These are phyloP conservation scores for Leptopterna dolabrata DNA, from an alignment of 2,888 invertebrate genomes.

Conservation along the genomic window DNA sequence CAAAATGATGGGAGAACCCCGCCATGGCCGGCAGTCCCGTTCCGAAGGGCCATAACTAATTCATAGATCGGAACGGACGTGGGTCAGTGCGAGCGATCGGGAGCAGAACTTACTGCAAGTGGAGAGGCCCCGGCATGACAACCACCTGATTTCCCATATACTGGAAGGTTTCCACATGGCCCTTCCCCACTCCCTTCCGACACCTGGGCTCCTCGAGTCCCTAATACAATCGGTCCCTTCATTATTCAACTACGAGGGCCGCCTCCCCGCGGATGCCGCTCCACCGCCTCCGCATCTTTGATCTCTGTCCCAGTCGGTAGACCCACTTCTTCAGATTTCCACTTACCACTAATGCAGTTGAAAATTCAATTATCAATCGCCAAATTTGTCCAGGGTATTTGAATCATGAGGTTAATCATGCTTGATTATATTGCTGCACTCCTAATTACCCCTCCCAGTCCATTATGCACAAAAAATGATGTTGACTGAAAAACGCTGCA, in stretches of 20 bases:
- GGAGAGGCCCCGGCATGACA: neutral
- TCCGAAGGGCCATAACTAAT: neutral
- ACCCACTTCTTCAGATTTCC: neutral
- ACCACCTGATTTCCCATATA: constrained; percentile 7
- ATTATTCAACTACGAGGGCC: neutral
- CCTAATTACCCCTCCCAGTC: too few species aligned
- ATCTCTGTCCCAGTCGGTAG: neutral
- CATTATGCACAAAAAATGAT: too few species aligned
- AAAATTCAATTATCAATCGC: neutral
- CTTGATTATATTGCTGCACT: too few species aligned
- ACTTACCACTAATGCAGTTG: neutral
- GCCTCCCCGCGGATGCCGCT: neutral
- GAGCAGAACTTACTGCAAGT: neutral
- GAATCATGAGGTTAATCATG: too few species aligned
- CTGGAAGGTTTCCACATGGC: neutral
- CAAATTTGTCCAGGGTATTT: too few species aligned
- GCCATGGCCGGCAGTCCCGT: neutral
- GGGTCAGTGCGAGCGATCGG: neutral
- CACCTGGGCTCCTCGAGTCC: neutral
- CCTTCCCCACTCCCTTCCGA: neutral
- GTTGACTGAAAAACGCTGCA: too few species aligned
- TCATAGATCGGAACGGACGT: neutral
- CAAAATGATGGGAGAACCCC: neutral
- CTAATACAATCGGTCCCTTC: constrained; percentile 5
- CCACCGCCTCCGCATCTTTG: neutral